Percentiles rank a stretch among this genome's conserved stretches.
Evolutionary conservation across 2,888 invertebrate genomes (phyloP).

Genomic region (Patella pellucida): DNA sequence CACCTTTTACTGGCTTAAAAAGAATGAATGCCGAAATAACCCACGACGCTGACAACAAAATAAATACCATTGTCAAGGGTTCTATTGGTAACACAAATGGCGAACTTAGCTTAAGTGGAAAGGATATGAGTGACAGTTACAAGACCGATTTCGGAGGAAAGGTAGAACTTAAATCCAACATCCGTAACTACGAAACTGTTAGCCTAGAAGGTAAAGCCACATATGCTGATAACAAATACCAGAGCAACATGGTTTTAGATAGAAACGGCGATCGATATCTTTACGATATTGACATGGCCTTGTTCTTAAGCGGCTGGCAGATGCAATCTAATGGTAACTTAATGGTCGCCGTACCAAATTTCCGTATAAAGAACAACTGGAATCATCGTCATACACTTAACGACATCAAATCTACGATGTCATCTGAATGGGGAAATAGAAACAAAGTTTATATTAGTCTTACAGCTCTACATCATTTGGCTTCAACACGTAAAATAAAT

Average conservation of each 20-base stretch:
- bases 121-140: constrained; percentile 34
- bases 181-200: constrained; percentile 29
- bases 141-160: constrained; percentile 40
- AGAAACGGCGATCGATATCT: constrained; percentile 36
- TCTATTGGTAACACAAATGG: constrained; percentile 37
- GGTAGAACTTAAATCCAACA: constrained; percentile 44
- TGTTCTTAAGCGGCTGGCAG: constrained; percentile 34
- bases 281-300: constrained; percentile 39
- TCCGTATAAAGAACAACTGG: constrained; percentile 44
- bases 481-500: constrained; percentile 27
- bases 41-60: constrained; percentile 35
- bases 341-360: constrained; percentile 38
- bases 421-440: constrained; percentile 36
- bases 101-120: constrained; percentile 37
- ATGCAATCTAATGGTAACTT: constrained; percentile 47
- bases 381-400: constrained; percentile 40
- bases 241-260: constrained; percentile 26
- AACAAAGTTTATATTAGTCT: constrained; percentile 32
- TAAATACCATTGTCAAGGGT: constrained; percentile 38
- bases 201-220: constrained; percentile 34
- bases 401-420: constrained; percentile 36
- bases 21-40: constrained; percentile 34
- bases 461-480: constrained; percentile 39
- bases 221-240: constrained; percentile 34
- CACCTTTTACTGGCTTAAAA: constrained; percentile 47